Base-by-base conservation (phyloP, 2,888 invertebrate genomes). In the Himalopsyche anomala region DNA sequence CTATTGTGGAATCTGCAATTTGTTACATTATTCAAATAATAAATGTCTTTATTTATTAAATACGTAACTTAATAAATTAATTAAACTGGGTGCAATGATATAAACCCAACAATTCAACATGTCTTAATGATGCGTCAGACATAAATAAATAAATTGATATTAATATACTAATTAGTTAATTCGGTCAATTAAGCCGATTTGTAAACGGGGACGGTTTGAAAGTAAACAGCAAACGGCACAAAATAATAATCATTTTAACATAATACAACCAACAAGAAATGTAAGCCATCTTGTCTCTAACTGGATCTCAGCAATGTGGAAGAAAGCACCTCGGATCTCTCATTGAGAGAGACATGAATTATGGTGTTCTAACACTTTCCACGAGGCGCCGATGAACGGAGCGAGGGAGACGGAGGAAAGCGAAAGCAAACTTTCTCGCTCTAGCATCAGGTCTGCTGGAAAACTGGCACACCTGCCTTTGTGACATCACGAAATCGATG, bases 381-480 rank as follows among this genome's bases (percentile, higher is more conserved):
- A 74, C 38, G 74, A 74, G 74, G 74, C 74, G 74, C 74, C 74
- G 74, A 38, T 36, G 74, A 36, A 38, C 74, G 74, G 69, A 12
- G 74, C 74, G 74, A 74, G 74, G 74, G 74, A 74, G 74, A 74
- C 28, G 74, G 74, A 15, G 15, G 74, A 74, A 74, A 74, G 74
- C 74, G 74, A 74, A 74, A 74, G 74, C 74, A 74, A 36, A 74
- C 74, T 74, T 74, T 74, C 74, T 38, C 74, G 74, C 74, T 74
- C 74, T 15, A 12, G 74, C 74, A 74, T 38, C 74, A 74, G 74
- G 74, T 74, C 74, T 74, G 74, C 9, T 8, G 74, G 74, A 74
- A 36, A 74, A 74, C 74, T 74, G 74, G 74, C 74, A 74, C 74
- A 38, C 74, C 74, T 74, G 19, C 36, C 74, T 36, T 9, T 12